Evolutionary conservation across 2,888 invertebrate species (phyloP).

Genomic region (Beris morrisii): DNA sequence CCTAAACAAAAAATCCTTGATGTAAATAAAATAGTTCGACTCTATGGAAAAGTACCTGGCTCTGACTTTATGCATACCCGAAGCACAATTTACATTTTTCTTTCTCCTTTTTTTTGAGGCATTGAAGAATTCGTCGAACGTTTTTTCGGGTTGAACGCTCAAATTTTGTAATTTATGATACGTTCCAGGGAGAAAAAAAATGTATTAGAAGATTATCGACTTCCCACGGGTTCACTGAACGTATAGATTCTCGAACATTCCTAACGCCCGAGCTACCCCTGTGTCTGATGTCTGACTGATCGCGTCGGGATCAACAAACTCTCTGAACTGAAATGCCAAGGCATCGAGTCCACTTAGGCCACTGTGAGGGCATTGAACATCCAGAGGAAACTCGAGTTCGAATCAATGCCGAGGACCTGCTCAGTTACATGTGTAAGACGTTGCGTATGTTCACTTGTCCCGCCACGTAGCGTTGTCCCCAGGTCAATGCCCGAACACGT

Average conservation of each 20-base stretch:
- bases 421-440: background rate
- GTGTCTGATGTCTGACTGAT: constrained; percentile 5
- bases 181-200: no score
- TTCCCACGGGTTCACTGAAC: constrained; percentile 12
- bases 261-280: constrained; percentile 12
- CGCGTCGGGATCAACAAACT: constrained; percentile 17
- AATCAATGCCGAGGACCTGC: constrained; percentile 7
- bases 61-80: no score
- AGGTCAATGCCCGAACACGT: constrained; percentile 19
- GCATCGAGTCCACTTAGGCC: background rate
- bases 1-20: no score
- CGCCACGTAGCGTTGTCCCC: no score
- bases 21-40: no score
- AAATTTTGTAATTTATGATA: no score
- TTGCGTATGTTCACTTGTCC: no score
- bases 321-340: background rate
- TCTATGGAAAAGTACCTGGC: no score
- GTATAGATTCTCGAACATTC: constrained; percentile 1
- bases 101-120: no score
- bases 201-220: background rate
- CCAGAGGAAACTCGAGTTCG: constrained; percentile 12
- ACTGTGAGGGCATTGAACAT: background rate
- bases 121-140: no score
- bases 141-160: no score
- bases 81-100: no score